A percentile compares a stretch with the other conserved stretches of the same genome.
Evolutionary conservation across 2,113 vertebrate genomes (phyloP).

Genomic region (Cololabis saira): DNA sequence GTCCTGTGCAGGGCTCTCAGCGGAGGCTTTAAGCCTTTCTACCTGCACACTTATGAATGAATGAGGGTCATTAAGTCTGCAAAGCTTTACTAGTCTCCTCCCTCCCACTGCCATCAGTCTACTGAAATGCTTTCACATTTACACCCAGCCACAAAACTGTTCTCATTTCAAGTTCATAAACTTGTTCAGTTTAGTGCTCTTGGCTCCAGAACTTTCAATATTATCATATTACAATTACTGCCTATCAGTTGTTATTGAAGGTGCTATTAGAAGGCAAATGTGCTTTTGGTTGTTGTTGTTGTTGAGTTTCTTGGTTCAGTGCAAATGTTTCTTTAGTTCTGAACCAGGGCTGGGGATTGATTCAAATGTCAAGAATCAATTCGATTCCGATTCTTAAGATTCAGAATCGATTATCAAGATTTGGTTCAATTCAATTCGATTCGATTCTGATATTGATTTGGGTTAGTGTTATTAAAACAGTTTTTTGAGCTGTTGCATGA

Average conservation of each 20-base stretch:
- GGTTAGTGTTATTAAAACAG: too few species aligned
- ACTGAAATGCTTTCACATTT: constrained; percentile 50
- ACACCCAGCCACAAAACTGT: constrained; percentile 20
- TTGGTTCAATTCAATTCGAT: too few species aligned
- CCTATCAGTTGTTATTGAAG: background rate
- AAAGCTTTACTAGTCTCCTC: constrained; percentile 52
- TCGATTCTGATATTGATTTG: too few species aligned
- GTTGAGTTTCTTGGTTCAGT: too few species aligned
- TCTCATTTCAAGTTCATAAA: constrained; percentile 7
- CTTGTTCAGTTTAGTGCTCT: background rate
- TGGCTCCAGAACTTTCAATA: too few species aligned
- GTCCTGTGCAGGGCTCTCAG: constrained; percentile 17
- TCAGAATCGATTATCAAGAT: too few species aligned
- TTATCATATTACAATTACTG: background rate
- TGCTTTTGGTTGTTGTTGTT: too few species aligned
- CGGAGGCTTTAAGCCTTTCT: constrained; percentile 19
- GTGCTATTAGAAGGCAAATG: background rate
- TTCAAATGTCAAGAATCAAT: too few species aligned
- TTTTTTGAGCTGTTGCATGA: too few species aligned
- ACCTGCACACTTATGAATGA: constrained; percentile 75
- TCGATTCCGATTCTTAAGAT: too few species aligned
- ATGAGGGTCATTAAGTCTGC: constrained; percentile 71
- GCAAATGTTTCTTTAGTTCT: too few species aligned
- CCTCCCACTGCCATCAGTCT: constrained; percentile 45
- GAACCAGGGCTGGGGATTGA: too few species aligned